These are phyloP conservation scores for Drosophila trapezifrons DNA, from an alignment of 1,140 invertebrate genomes.

Conservation along the genomic window DNA sequence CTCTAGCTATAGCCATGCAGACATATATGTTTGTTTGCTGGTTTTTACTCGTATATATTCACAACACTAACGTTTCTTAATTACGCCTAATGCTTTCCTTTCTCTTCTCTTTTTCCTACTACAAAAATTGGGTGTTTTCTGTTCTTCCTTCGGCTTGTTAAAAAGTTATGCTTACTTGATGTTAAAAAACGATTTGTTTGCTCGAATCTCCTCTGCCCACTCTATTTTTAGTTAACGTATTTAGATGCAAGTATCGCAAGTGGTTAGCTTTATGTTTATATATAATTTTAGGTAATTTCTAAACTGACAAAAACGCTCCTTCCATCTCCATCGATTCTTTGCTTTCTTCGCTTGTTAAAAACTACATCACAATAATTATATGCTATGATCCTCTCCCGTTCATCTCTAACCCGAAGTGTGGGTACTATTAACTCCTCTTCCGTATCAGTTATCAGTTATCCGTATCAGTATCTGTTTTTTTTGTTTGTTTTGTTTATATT, in stretches of 20 bases:
- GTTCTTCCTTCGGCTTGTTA: conserved; percentile 27
- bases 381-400: conserved; percentile 69
- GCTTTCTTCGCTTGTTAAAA: conserved; percentile 68
- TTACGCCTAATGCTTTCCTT: conserved; percentile 55
- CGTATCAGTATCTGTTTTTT: conserved; percentile 25
- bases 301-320: conserved; percentile 45
- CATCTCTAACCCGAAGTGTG: conserved; percentile 11
- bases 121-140: conserved; percentile 41
- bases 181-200: conserved; percentile 46
- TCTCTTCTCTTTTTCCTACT: conserved; percentile 9
- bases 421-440: conserved; percentile 8
- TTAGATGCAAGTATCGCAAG: conserved; percentile 47
- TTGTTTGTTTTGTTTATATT: conserved; percentile 14
- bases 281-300: conserved; percentile 66
- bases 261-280: conserved; percentile 34
- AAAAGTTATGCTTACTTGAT: conserved; percentile 43
- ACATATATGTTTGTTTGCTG: conserved; percentile 27
- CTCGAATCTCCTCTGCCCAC: conserved; percentile 17
- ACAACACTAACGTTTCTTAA: conserved; percentile 80
- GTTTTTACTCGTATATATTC: conserved; percentile 69
- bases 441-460: conserved; percentile 24
- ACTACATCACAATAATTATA: conserved; percentile 84
- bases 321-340: neutral
- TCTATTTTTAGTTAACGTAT: conserved; percentile 70
- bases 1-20: conserved; percentile 14